These are phyloP conservation scores for Drosophila koepferae DNA, from an alignment of 2,888 invertebrate genomes.

Conservation along the genomic window DNA sequence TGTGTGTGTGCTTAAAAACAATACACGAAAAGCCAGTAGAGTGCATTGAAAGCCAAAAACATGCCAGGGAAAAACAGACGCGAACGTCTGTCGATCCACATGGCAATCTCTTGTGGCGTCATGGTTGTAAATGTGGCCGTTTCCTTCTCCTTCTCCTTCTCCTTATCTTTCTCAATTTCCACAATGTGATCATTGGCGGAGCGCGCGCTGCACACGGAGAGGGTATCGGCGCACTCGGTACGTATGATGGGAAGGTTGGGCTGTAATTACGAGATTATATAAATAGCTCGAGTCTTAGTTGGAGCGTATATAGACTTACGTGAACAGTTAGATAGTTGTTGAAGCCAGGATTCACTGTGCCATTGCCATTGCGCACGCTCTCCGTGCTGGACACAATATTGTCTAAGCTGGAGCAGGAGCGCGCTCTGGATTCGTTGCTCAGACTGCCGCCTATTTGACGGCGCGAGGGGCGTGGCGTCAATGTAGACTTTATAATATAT, in stretches of 20 bases:
- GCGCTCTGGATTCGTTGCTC: constrained; percentile 86
- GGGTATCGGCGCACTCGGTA: constrained; percentile 78
- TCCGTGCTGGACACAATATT: constrained; percentile 90
- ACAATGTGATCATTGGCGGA: constrained; percentile 73
- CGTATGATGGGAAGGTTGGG: constrained; percentile 81
- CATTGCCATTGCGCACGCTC: constrained; percentile 85
- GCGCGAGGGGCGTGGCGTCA: constrained; percentile 80
- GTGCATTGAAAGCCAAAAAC: constrained; percentile 80
- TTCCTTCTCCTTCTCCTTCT: constrained; percentile 70
- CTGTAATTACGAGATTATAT: constrained; percentile 3
- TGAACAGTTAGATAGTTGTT: constrained; percentile 85
- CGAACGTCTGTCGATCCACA: constrained; percentile 82
- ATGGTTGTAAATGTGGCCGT: constrained; percentile 82
- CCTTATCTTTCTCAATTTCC: constrained; percentile 75
- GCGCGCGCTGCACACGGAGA: constrained; percentile 76
- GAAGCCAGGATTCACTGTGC: constrained; percentile 84
- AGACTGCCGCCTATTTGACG: constrained; percentile 73
- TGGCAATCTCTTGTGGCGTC: constrained; percentile 83
- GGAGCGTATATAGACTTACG: constrained; percentile 57
- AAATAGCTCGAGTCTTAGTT: neutral
- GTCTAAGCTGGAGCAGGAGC: constrained; percentile 89
- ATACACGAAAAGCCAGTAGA: constrained; percentile 83
- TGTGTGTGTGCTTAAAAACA: constrained; percentile 58
- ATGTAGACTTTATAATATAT: constrained; percentile 81
- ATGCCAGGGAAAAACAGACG: constrained; percentile 78